phyloP scores from a whole-genome alignment of 2,888 invertebrate genomes.

The Amphiduros pacificus region DNA sequence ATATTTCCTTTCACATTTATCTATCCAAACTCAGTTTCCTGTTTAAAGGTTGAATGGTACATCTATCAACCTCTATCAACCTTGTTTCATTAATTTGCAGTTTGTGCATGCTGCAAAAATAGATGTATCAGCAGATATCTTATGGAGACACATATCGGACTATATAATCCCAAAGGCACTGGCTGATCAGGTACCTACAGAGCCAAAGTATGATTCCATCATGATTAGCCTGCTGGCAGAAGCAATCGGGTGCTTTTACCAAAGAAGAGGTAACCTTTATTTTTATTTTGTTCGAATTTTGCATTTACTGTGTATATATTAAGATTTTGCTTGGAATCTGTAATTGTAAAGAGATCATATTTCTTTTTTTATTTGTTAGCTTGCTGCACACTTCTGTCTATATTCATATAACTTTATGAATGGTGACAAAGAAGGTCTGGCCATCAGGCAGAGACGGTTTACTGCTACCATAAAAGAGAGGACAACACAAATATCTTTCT shows the following conservation, averaged over 20 bases:
- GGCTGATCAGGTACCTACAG: background rate
- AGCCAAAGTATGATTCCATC: background rate
- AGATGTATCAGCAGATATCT: background rate
- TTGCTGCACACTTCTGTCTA: too few species aligned
- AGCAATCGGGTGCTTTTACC: background rate
- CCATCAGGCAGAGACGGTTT: too few species aligned
- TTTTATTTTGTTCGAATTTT: too few species aligned
- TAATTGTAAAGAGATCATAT: too few species aligned
- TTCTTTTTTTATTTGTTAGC: too few species aligned
- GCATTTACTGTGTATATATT: too few species aligned
- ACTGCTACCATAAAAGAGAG: too few species aligned
- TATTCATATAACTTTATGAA: too few species aligned
- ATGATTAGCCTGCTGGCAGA: background rate
- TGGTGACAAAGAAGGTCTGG: too few species aligned
- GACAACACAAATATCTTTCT: too few species aligned
- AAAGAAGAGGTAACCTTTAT: background rate
- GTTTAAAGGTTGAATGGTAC: background rate
- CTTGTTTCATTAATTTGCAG: background rate
- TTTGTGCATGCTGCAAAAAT: background rate
- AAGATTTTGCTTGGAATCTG: too few species aligned
- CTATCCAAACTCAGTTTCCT: background rate
- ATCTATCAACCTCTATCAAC: background rate
- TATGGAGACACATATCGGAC: background rate
- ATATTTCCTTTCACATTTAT: background rate
- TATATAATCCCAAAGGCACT: background rate